Percentiles rank a stretch among this genome's conserved stretches.
Evolutionary conservation across 2,888 invertebrate genomes (phyloP).

Genomic region (Drosophila aldrichi): DNA sequence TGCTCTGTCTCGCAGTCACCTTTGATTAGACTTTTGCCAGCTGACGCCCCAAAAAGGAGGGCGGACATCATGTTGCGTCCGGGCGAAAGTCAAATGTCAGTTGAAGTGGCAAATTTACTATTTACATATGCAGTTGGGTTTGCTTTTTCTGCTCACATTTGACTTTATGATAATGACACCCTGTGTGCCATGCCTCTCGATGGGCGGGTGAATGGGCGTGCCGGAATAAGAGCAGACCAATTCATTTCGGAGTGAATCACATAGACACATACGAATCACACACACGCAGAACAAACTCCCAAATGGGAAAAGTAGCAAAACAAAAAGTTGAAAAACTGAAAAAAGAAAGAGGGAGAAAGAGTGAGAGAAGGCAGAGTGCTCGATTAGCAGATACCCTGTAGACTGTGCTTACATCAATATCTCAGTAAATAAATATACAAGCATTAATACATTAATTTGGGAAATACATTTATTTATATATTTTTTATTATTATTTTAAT

Average conservation of each 20-base stretch:
- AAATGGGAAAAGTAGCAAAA: slow-evolving; percentile 38
- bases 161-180: slow-evolving; percentile 60
- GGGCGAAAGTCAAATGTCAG: slow-evolving; percentile 30
- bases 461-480: too few relatives aligned
- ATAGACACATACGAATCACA: slow-evolving; percentile 22
- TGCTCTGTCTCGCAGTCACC: slow-evolving; percentile 1
- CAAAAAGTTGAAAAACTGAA: slow-evolving; percentile 34
- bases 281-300: slow-evolving; percentile 46
- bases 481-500: too few relatives aligned
- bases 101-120: slow-evolving; percentile 35
- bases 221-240: slow-evolving; percentile 60
- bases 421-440: too few relatives aligned
- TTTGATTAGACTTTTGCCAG: slow-evolving; percentile 51
- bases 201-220: neutral
- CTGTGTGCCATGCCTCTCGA: slow-evolving; percentile 25
- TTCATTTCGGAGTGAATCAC: slow-evolving; percentile 61
- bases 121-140: slow-evolving; percentile 49
- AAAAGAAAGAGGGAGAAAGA: slow-evolving; percentile 15
- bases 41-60: slow-evolving; percentile 16
- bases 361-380: neutral
- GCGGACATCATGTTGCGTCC: slow-evolving; percentile 11
- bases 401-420: too few relatives aligned
- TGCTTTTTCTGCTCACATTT: slow-evolving; percentile 42
- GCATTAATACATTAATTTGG: too few relatives aligned
- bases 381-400: neutral